phyloP scores from a whole-genome alignment of 2,797 vertebrate genomes.

The Chaetophractus vellerosus region DNA sequence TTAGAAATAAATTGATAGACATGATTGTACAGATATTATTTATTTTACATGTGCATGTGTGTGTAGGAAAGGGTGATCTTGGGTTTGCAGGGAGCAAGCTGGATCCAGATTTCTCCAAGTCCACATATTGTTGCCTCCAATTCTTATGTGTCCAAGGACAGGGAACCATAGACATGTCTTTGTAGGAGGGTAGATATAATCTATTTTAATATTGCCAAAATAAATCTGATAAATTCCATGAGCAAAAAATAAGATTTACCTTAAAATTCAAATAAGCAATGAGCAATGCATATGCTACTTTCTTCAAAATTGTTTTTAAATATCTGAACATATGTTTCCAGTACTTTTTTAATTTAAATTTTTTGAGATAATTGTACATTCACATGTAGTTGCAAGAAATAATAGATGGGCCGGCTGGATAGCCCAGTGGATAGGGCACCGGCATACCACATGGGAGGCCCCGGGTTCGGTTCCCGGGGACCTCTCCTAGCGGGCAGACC shows the following conservation, averaged over 20 bases:
- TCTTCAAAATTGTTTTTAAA: conserved; percentile 22
- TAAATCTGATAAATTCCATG: not conserved
- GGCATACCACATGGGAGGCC: no score
- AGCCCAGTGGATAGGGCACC: no score
- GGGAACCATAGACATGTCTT: no score
- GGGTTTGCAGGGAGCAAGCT: no score
- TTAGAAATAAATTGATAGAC: not conserved
- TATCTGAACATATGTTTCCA: not conserved
- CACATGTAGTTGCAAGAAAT: not conserved
- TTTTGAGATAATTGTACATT: not conserved
- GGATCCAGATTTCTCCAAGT: no score
- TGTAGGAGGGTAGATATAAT: not conserved
- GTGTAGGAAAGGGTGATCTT: no score
- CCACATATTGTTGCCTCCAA: no score
- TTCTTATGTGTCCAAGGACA: no score
- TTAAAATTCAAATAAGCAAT: conserved; percentile 13
- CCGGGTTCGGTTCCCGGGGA: no score
- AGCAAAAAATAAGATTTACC: not conserved
- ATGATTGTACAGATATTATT: not conserved
- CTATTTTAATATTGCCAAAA: not conserved
- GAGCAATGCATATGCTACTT: not conserved
- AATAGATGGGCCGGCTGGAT: no score
- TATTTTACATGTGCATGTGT: no score
- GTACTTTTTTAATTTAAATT: not conserved
- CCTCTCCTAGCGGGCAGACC: no score